Base-by-base conservation (phyloP, 2,113 vertebrate genomes). In the Ptilorrhoa leucosticta region DNA sequence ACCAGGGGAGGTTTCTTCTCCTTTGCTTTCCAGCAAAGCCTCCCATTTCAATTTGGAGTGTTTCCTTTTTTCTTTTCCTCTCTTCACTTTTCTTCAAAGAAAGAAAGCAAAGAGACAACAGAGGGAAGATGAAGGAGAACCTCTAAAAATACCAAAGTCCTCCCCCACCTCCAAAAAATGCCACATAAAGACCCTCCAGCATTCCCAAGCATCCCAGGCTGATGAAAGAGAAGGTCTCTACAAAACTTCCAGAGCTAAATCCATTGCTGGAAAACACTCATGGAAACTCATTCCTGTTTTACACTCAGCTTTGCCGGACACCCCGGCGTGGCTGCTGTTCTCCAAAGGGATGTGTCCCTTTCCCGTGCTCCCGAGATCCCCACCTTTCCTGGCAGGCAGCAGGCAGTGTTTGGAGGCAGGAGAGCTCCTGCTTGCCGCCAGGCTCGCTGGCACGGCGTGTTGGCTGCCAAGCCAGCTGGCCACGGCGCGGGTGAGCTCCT, bases 21-120 rank as follows among this genome's bases (percentile, higher is more conserved):
- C 79, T 93, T 93, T 89, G 80, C 91, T 96, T 95, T 96, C 91
- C 93, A 96, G 83, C 91, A 94, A 94, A 87, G 80, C 83, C 65
- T 93, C 60, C 73, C 61, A 28, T 81, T 87, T 81, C 56, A 80
- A 31, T 94, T 73, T 58, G n/a, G 51, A 92, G 50, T 9, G 26
- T 80, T 94, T 84, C 71, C 48, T 92, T 92, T 89, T 93, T 60
- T 69, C 31, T 30, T 89, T 86, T 90, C 76, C 76, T 86, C 56
- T 51, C 64, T 68, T 54, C 30, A 7, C 51, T 88, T 81, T 35
- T 76, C 69, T 92, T 89, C 80, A 80, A 91, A 89, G 30, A 57
- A 66, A 56, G 54, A 63, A 90, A 86, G 28, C 37, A 81, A 64
- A 85, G 68, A 87, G 19, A 58, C 51, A 70, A 73, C 47, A 89